Base-by-base conservation (phyloP, 2,113 vertebrate genomes). In the Syngnathus floridae region DNA sequence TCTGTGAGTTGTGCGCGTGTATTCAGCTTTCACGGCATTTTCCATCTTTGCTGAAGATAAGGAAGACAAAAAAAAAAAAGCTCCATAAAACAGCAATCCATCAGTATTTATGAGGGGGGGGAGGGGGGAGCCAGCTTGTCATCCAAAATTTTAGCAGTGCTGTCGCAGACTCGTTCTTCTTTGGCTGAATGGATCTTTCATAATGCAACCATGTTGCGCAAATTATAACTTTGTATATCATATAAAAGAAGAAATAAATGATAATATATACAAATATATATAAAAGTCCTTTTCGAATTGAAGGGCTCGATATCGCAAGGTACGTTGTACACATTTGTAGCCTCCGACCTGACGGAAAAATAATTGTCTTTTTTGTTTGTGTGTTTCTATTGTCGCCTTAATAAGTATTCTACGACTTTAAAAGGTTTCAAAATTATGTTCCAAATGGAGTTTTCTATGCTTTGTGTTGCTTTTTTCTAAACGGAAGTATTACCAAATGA, bases 401-500 rank as follows among this genome's bases (percentile, higher is more conserved):
- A 83, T 84, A 82, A 83, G 75, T 84, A 84, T 84, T 82, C 73
- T 52, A 73, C 69, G 85, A 78, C 78, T 76, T 74, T 74, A 72
- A 82, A 81, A 61, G 83, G 49, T 77, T 73, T 74, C 62, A 22
- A 58, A 52, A 79, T 86, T 84, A 61, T 80, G 76, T 81, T 85
- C 63, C 66, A 79, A 67, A 85, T 82, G 74, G 84, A 67, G 73
- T 88, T 87, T 83, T 87, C 72, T 87, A 85, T 84, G 75, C 82
- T 84, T 78, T 80, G 60, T 73, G 54, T 85, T 77, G 35, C 67
- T 81, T 88, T 88, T 41, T 88, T 84, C 67, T 81, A 83, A 77
- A 71, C 78, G 36, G 55, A 76, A 75, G 63, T 81, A 64, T 80
- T 80, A 82, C 66, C 64, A 76, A 82, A 62, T 57, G 57, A 37